Percentiles rank a stretch among this genome's conserved stretches.
phyloP scores from a whole-genome alignment of 2,113 vertebrate genomes.

The Osmerus eperlanus region DNA sequence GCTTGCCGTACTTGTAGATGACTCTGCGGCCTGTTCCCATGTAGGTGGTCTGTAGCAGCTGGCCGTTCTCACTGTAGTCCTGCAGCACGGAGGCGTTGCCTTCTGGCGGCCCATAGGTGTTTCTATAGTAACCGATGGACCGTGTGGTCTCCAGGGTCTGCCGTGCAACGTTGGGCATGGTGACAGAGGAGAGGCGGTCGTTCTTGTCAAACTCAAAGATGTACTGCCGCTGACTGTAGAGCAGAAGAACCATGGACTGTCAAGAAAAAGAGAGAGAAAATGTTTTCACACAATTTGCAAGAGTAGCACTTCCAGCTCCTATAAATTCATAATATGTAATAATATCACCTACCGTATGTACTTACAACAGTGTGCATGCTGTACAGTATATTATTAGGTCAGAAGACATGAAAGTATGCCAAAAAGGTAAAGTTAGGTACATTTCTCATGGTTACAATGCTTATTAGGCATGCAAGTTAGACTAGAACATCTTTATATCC shows the following conservation, averaged over 20 bases:
- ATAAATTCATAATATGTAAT: too few relatives aligned
- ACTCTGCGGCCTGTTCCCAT: slow-evolving; percentile 90
- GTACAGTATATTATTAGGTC: too few relatives aligned
- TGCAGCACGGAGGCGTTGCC: slow-evolving; percentile 91
- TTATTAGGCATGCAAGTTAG: slow-evolving; percentile 7
- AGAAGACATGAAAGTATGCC: too few relatives aligned
- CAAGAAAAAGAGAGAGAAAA: slow-evolving; percentile 35
- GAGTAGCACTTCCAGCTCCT: not conserved
- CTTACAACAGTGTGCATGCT: too few relatives aligned
- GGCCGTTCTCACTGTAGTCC: slow-evolving; percentile 91
- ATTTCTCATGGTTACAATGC: not conserved
- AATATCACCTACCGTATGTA: too few relatives aligned
- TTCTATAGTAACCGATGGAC: slow-evolving; percentile 95
- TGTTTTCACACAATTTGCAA: not conserved
- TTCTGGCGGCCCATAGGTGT: slow-evolving; percentile 91
- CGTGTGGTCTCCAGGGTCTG: slow-evolving; percentile 92
- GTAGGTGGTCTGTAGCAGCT: slow-evolving; percentile 87
- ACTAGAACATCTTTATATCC: slow-evolving; percentile 16
- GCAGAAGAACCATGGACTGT: slow-evolving; percentile 96
- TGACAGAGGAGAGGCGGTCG: slow-evolving; percentile 89
- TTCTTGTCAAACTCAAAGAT: slow-evolving; percentile 99
- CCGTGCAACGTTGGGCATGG: slow-evolving; percentile 96
- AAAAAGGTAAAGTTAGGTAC: too few relatives aligned
- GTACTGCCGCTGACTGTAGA: slow-evolving; percentile 96
- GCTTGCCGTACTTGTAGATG: slow-evolving; percentile 92